These are phyloP conservation scores for Cloeon dipterum DNA, from an alignment of 2,888 invertebrate species.

Conservation along the genomic window DNA sequence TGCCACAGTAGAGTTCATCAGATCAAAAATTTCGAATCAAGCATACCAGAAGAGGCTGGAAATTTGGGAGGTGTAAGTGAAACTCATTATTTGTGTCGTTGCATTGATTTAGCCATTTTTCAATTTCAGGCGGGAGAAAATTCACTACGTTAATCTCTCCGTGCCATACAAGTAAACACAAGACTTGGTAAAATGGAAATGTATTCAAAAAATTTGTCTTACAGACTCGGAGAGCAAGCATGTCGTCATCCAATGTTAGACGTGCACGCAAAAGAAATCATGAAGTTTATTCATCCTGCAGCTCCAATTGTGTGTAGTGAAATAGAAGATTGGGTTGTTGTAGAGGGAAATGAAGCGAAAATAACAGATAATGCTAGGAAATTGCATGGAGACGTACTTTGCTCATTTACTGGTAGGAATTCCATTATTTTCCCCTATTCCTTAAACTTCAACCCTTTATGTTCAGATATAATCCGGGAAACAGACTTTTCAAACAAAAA, in stretches of 20 bases:
- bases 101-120: background rate
- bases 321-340: slow-evolving; percentile 52
- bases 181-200: background rate
- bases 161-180: background rate
- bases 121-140: background rate
- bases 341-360: slow-evolving; percentile 34
- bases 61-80: too few relatives aligned
- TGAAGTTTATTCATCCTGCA: slow-evolving; percentile 38
- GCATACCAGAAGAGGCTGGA: too few relatives aligned
- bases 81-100: too few relatives aligned
- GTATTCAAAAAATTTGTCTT: background rate
- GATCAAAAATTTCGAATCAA: too few relatives aligned
- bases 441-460: background rate
- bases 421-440: background rate
- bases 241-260: slow-evolving; percentile 43
- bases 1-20: too few relatives aligned
- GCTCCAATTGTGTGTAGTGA: slow-evolving; percentile 37
- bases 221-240: slow-evolving; percentile 13
- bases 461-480: slow-evolving; percentile 28
- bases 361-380: slow-evolving; percentile 24
- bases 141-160: background rate
- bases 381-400: slow-evolving; percentile 20
- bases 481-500: slow-evolving; percentile 34
- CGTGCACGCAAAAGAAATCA: slow-evolving; percentile 44
- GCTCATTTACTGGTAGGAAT: slow-evolving; percentile 25